Base-by-base conservation (phyloP, 2,113 vertebrate genomes). In the Talpa occidentalis region DNA sequence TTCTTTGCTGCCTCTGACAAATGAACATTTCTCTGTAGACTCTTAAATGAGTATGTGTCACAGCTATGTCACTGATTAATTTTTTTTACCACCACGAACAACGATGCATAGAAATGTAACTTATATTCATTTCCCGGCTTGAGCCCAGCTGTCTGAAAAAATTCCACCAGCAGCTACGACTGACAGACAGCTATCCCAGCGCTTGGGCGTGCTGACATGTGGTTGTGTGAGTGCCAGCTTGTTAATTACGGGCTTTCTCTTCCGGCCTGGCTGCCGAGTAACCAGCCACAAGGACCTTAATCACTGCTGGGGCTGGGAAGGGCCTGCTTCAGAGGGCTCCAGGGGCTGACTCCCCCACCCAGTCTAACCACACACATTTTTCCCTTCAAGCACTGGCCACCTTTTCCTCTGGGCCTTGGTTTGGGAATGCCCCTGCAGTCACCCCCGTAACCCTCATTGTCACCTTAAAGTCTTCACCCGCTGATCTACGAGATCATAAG, bases 21-120 rank as follows among this genome's bases (percentile, higher is more conserved):
- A 97, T 97, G 97, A 97, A 97, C 96, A 96, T 97, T 97, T 97
- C 97, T 97, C 97, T 97, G 96, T 97, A 97, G 97, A 97, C 97
- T 97, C 97, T 97, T 97, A 97, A 97, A 97, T 97, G 96, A 97
- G 94, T 96, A 96, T 97, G 97, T 97, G 97, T 97, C 97, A 97
- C 96, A 97, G 97, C 95, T 96, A 97, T 97, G 97, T 97, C 97
- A 97, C 97, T 97, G 97, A 97, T 97, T 96, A 97, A 97, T 97
- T 97, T 97, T 97, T 97, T 97, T 96, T 88, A 93, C 97, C 95
- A 96, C 93, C 88, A 96, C 1, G 90, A 97, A 97, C 96, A 97
- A 97, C 96, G 95, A 97, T 96, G 97, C 96, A 97, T 97, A 97
- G 96, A 97, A 97, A 97, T 97, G 94, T 96, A 97, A 97, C 96